Conservation (phyloP, 2,888 invertebrate genomes). For the Tetragnatha montana region DNA sequence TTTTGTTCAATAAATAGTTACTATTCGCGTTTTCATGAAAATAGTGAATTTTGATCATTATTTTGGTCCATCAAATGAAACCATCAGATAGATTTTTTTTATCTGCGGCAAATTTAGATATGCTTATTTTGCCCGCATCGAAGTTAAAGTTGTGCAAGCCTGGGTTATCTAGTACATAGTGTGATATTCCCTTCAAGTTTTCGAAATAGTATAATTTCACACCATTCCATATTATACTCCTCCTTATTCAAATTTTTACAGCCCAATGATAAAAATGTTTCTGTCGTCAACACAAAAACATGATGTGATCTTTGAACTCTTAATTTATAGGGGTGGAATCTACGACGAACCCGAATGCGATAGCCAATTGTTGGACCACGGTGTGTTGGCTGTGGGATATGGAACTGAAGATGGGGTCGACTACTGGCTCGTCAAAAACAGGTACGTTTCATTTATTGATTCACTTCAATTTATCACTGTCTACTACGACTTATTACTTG, state of each 20-base stretch:
- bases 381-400: slow-evolving; percentile 92
- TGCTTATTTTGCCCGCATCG: no score
- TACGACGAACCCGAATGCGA: slow-evolving; percentile 85
- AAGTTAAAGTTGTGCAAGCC: no score
- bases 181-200: accelerated
- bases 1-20: no score
- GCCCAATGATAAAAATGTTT: background rate
- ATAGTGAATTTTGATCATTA: no score
- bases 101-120: background rate
- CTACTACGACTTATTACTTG: no score
- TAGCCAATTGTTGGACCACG: slow-evolving; percentile 86
- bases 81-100: background rate
- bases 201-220: background rate
- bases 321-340: slow-evolving; percentile 70
- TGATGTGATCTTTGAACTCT: no score
- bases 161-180: background rate
- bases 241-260: no score
- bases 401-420: slow-evolving; percentile 80
- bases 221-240: no score
- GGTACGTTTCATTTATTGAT: slow-evolving; percentile 68
- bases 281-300: background rate
- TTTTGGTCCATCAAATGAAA: no score
- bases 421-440: slow-evolving; percentile 92
- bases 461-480: no score
- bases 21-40: no score